phyloP scores from a whole-genome alignment of 1,140 invertebrate genomes.

The Pseudobourletiella spinata region DNA sequence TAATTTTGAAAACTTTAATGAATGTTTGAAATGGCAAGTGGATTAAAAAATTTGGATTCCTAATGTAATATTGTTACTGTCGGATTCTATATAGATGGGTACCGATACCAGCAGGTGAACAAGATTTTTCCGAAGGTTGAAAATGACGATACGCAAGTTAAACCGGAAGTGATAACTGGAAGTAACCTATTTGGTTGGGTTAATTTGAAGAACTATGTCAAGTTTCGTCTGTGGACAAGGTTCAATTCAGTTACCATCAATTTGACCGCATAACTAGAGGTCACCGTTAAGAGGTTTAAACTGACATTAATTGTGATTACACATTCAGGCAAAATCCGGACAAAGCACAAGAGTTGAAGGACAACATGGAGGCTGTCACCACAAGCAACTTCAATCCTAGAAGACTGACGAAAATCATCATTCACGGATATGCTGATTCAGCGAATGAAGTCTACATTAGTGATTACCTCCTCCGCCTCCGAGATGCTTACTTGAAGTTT shows the following conservation, averaged over 20 bases:
- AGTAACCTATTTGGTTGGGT: constrained; percentile 25
- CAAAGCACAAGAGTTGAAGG: constrained; percentile 18
- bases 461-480: constrained; percentile 15
- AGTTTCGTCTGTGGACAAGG: constrained; percentile 25
- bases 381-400: constrained; percentile 21
- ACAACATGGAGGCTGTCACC: constrained; percentile 2
- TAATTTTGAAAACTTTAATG: no score
- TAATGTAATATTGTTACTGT: no score
- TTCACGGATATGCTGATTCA: constrained; percentile 24
- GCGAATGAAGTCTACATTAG: constrained; percentile 24
- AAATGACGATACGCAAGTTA: neutral
- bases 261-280: no score
- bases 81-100: no score
- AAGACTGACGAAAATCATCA: constrained; percentile 20
- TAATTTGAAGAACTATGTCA: constrained; percentile 23
- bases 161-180: neutral
- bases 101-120: neutral
- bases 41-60: no score
- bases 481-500: constrained; percentile 23
- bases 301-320: neutral
- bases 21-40: no score
- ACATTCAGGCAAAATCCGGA: constrained; percentile 12
- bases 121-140: neutral
- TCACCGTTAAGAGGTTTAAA: constrained; percentile 1
- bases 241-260: no score